Evolutionary conservation across 2,797 vertebrate genomes (phyloP), one percentile per base, ranked within the genome.

Genomic region (Periophthalmus magnuspinnatus): DNA sequence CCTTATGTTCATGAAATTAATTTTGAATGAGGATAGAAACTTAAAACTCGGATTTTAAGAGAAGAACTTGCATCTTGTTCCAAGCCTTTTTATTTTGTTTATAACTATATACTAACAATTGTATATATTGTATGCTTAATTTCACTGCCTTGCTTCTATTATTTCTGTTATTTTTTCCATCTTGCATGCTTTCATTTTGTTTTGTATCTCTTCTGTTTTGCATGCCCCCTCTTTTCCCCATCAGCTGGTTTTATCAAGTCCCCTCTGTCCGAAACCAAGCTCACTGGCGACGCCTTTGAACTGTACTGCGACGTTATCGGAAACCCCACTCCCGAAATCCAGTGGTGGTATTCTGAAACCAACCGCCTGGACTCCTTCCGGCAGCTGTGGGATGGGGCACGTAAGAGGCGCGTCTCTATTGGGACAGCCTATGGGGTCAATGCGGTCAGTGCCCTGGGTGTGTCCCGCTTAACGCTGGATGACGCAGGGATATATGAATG

Each of bases 191-290:
- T 24, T 63, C 11, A 63, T 24, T 63, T 36, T 2, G 63, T 22
- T 63, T 28, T 65, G 22, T 19, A 19, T 50, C 24, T 47, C 47
- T 33, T 65, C 4, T 33, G 41, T 65, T 28, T 50, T 65, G 45
- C 63, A 64, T 50, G 63, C 61, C 21, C 19, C 5, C 61, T 48
- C 63, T 50, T 50, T 52, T 33, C 28, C 45, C 33, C 94, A 95
- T 94, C 95, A 99, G 98, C 97, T 94, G 98, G 98, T 95, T 99
- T 99, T 95, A 95, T 97, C 94, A 99, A 98, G 95, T 99, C 97
- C 88, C 98, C 98, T 87, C 96, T 98, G 95, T 99, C 97, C 92
- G 97, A 99, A 93, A 98, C 96, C 91, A 99, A 98, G 90, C 96
- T 99, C 87, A 98, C 97, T 84, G 97, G 97, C 93, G 97, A 99